Conservation (phyloP, 2,888 invertebrate species). For the Marronus borbonicus region DNA sequence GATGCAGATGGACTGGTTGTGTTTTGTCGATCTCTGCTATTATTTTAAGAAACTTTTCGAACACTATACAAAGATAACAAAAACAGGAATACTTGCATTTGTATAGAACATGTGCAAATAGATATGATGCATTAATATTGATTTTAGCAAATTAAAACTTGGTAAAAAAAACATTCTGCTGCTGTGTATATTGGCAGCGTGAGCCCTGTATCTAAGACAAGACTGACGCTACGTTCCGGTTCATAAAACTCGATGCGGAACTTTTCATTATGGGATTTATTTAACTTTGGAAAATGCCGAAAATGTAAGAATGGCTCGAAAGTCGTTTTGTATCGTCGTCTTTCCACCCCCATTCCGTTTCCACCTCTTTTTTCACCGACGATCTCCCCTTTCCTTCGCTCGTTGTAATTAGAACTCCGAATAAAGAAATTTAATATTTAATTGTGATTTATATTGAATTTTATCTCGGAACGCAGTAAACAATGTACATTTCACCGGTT, state of each 20-base stretch:
- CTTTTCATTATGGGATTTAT: constrained; percentile 45
- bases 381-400: constrained; percentile 46
- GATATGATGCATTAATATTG: too few relatives aligned
- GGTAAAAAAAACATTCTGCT: too few relatives aligned
- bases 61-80: too few relatives aligned
- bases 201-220: background rate
- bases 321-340: constrained; percentile 43
- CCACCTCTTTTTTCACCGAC: background rate
- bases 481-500: constrained; percentile 46
- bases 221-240: constrained; percentile 26
- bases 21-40: too few relatives aligned
- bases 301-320: constrained; percentile 46
- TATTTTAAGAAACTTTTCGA: too few relatives aligned
- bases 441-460: constrained; percentile 50
- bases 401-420: constrained; percentile 46
- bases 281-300: constrained; percentile 47
- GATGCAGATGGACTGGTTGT: too few relatives aligned
- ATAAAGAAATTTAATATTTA: constrained; percentile 51
- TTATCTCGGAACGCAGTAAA: constrained; percentile 49
- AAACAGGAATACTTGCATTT: too few relatives aligned
- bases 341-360: constrained; percentile 8
- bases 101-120: too few relatives aligned
- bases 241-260: constrained; percentile 35
- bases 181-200: background rate
- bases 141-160: too few relatives aligned